A percentile compares a stretch with the other conserved stretches of the same genome.
phyloP scores from a whole-genome alignment of 2,113 vertebrate species.

The Isurus oxyrinchus region DNA sequence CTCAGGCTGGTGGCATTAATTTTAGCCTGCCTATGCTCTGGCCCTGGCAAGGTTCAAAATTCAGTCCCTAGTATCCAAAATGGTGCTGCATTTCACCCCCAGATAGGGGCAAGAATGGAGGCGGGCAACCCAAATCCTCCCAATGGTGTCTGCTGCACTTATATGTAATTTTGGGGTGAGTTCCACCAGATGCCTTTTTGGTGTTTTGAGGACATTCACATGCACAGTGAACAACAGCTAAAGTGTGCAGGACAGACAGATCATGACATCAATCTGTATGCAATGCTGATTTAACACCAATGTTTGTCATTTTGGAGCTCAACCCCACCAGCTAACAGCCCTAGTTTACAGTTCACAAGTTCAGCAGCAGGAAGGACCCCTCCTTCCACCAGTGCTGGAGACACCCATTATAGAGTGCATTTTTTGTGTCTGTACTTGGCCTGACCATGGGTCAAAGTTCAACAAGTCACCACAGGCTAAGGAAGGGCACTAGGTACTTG shows the following conservation, averaged over 20 bases:
- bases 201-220: too few relatives aligned
- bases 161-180: neutral
- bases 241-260: neutral
- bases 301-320: neutral
- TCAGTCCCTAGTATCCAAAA: neutral
- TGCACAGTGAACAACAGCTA: neutral
- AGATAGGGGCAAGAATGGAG: neutral
- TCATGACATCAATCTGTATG: neutral
- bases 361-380: neutral
- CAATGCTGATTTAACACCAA: neutral
- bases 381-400: neutral
- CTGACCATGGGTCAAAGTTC: neutral
- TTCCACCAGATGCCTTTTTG: neutral
- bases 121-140: neutral
- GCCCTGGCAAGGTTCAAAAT: neutral
- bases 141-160: too few relatives aligned
- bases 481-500: neutral
- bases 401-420: neutral
- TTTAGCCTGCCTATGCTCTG: neutral
- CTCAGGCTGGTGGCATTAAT: neutral
- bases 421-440: neutral
- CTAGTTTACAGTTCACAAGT: neutral
- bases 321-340: neutral
- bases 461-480: neutral
- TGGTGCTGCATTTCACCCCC: neutral